phyloP scores from a whole-genome alignment of 2,888 invertebrate genomes.

The Stenodema calcarata region DNA sequence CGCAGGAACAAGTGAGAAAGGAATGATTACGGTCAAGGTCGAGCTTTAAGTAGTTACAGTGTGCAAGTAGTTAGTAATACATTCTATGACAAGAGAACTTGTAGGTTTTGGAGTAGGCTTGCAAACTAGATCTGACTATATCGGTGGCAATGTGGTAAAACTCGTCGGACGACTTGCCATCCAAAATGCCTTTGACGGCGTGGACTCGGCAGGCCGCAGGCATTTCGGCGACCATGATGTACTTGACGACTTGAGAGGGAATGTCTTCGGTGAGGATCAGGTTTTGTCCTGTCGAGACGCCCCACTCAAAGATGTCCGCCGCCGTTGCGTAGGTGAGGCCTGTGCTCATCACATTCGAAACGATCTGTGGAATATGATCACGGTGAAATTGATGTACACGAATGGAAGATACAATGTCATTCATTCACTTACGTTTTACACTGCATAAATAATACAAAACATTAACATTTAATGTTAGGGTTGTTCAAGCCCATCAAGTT shows the following conservation, averaged over 20 bases:
- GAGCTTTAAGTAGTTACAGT: background rate
- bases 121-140: conserved; percentile 3
- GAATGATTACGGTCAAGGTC: background rate
- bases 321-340: conserved; percentile 55
- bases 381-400: no score
- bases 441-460: no score
- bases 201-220: conserved; percentile 53
- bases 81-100: conserved; percentile 16
- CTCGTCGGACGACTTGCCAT: background rate
- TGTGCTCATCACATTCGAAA: conserved; percentile 54
- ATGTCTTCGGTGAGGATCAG: conserved; percentile 48
- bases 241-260: conserved; percentile 53
- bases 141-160: background rate
- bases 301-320: conserved; percentile 57
- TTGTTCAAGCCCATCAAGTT: no score
- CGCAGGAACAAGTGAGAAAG: background rate
- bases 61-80: background rate
- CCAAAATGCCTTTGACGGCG: conserved; percentile 51
- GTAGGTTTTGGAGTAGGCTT: conserved; percentile 8
- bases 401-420: no score
- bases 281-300: conserved; percentile 53
- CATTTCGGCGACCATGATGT: conserved; percentile 55
- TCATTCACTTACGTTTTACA: no score
- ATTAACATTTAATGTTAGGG: no score
- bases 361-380: conserved; percentile 4